A percentile compares a stretch with the other conserved stretches of the same genome.
These are phyloP conservation scores for Laodelphax striatellus DNA, from an alignment of 1,140 invertebrate species.

Conservation along the genomic window DNA sequence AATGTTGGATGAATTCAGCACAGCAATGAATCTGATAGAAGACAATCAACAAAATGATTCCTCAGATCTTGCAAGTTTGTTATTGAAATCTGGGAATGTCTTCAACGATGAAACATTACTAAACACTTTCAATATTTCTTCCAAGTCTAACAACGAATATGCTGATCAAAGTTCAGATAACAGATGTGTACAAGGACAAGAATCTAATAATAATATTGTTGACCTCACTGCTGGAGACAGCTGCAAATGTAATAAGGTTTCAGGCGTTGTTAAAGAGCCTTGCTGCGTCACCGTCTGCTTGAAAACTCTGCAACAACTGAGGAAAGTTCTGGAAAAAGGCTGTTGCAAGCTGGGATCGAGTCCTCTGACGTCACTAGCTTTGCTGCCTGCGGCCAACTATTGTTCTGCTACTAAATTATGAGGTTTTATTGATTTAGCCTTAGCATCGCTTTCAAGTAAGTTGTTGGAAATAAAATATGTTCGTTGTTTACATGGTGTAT, in stretches of 20 bases:
- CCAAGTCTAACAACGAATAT: background rate
- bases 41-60: too few species aligned
- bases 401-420: too few species aligned
- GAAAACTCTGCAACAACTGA: conserved; percentile 24
- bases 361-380: too few species aligned
- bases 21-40: too few species aligned
- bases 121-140: background rate
- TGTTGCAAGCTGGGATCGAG: conserved; percentile 6
- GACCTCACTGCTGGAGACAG: background rate
- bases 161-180: background rate
- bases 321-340: conserved; percentile 19
- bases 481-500: too few species aligned
- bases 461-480: too few species aligned
- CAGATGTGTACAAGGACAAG: background rate
- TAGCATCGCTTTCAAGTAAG: too few species aligned
- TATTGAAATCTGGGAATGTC: background rate
- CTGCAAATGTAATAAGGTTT: background rate
- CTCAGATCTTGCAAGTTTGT: too few species aligned
- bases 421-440: too few species aligned
- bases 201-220: background rate
- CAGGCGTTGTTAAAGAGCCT: background rate
- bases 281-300: conserved; percentile 28
- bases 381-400: too few species aligned
- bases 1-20: too few species aligned
- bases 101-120: background rate